Evolutionary conservation across 2,797 vertebrate species (phyloP), one percentile per base, ranked within the genome.

Genomic region (Diceros bicornis): DNA sequence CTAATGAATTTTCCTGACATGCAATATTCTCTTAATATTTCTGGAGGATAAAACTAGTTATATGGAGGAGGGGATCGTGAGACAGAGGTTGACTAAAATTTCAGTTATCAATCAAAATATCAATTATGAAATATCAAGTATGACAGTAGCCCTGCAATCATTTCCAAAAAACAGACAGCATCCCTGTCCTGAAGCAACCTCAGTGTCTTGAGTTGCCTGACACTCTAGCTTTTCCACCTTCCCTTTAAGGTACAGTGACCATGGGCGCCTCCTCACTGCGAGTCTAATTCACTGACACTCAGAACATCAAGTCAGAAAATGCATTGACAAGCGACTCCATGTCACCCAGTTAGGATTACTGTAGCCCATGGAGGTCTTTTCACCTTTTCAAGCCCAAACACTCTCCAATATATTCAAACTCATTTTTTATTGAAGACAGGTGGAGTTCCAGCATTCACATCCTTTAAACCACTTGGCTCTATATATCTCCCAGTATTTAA

Each of bases 101-200:
- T 88, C n/a, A 89, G 61, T 47, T 91, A 83, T 44, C 89, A 34
- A 57, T 75, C n/a, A 74, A 82, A 85, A 71, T 81, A 64, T 85
- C 37, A 61, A 12, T 59, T 25, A 64, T 62, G 32, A 89, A 81
- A 83, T 62, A 82, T 34, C 34, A 83, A 52, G 81, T 72, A 52
- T 74, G 34, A 84, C 50, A 75, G 47, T 83, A 72, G 20, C 41
- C 47, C 16, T 55, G 25, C 5, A 72, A 68, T 13, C 32, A 32
- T 55, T 87, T 89, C 41, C 16, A 68, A 64, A 84, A 71, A 66
- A 50, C 77, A 89, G 91, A 61, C 25, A 44, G n/a, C 11, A 18
- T 37, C 23, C 14, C 66, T 64, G 7, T 57, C 50, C 91, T 85
- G 34, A 87, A 44, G 21, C 12, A 13, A 47, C 32, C n/a, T 57